A percentile compares a stretch with the other conserved stretches of the same genome.
Conservation (phyloP, 2,888 invertebrate genomes). For the Periphyllus acericola region DNA sequence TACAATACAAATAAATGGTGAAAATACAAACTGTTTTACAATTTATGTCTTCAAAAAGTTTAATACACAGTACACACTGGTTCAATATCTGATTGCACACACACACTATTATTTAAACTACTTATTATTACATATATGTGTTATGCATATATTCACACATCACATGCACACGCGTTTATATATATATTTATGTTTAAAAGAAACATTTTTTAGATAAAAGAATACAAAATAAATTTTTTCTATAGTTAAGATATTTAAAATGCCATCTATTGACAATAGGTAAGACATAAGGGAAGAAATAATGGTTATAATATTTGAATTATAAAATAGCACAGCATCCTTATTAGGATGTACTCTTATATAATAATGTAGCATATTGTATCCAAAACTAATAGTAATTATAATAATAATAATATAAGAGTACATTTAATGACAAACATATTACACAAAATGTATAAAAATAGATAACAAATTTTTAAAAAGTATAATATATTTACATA, state of each 20-base stretch:
- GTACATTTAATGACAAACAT: conserved; percentile 54
- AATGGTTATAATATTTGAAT: conserved; percentile 36
- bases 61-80: conserved; percentile 29
- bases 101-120: conserved; percentile 33
- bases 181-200: conserved; percentile 20
- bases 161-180: neutral
- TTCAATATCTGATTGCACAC: conserved; percentile 42
- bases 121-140: neutral
- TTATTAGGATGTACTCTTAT: neutral
- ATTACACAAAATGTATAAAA: conserved; percentile 59
- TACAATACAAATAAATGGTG: conserved; percentile 50
- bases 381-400: conserved; percentile 49
- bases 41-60: conserved; percentile 45
- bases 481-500: conserved; percentile 55
- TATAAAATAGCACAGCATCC: conserved; percentile 29
- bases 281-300: conserved; percentile 32
- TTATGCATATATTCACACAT: neutral
- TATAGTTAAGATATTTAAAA: conserved; percentile 36
- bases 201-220: conserved; percentile 4
- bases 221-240: conserved; percentile 44
- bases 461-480: conserved; percentile 59
- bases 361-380: conserved; percentile 31
- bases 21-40: conserved; percentile 46
- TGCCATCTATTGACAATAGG: conserved; percentile 33
- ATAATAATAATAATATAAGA: conserved; percentile 46